A percentile compares a stretch with the other conserved stretches of the same genome.
These are phyloP conservation scores for Epinotia demarniana DNA, from an alignment of 2,888 invertebrate genomes.

Conservation along the genomic window DNA sequence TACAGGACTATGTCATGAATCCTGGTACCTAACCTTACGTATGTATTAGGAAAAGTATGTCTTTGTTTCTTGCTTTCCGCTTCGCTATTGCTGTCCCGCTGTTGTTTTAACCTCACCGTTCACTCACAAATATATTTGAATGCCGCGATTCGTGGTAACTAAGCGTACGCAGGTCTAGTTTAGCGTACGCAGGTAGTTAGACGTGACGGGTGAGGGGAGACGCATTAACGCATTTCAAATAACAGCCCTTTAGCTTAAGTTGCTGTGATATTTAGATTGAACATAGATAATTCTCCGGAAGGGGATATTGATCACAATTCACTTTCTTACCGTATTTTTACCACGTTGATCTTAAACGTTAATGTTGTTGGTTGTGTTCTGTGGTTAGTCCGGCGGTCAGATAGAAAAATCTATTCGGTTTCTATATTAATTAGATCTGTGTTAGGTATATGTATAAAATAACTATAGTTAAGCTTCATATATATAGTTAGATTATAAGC, in stretches of 20 bases:
- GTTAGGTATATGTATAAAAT: no score
- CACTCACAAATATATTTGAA: no score
- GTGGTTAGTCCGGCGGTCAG: background rate
- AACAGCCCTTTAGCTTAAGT: no score
- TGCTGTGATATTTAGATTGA: conserved; percentile 8
- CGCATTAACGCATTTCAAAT: no score
- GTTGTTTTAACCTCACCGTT: no score
- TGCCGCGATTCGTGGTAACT: no score
- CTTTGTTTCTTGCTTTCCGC: conserved; percentile 11
- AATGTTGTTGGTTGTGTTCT: background rate
- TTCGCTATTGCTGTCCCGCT: background rate
- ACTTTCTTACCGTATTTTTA: background rate
- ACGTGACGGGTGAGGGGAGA: no score
- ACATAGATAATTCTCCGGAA: conserved; percentile 2
- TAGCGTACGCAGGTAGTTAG: no score
- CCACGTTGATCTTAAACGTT: background rate
- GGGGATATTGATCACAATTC: conserved; percentile 10
- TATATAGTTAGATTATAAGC: no score
- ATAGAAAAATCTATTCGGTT: background rate
- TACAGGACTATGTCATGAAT: background rate
- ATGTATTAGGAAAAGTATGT: conserved; percentile 22
- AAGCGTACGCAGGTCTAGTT: no score
- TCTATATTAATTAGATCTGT: no score
- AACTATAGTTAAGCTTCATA: no score
- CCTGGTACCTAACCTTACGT: background rate